Evolutionary conservation across 1,140 invertebrate genomes (phyloP).

Genomic region (Megalopta genalis): DNA sequence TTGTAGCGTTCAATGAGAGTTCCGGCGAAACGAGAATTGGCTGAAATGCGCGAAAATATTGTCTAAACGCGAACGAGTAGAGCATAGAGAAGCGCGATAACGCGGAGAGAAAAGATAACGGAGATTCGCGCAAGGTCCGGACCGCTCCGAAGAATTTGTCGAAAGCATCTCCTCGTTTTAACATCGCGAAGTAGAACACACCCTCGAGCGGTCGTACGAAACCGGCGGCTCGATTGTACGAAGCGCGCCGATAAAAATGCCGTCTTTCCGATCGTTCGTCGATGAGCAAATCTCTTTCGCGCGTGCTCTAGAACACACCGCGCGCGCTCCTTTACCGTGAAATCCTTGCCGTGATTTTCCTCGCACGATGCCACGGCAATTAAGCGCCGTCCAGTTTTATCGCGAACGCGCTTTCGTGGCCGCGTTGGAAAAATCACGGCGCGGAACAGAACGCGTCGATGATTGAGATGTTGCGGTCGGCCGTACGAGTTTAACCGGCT

Average conservation of each 20-base stretch:
- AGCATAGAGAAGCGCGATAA: too few relatives aligned
- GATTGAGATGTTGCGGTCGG: constrained; percentile 24
- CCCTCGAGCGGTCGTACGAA: not conserved
- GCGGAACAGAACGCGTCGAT: not conserved
- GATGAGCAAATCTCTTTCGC: too few relatives aligned
- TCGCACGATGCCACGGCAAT: not conserved
- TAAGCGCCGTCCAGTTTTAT: not conserved
- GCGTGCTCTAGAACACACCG: too few relatives aligned
- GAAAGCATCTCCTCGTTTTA: not conserved
- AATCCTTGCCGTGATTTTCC: constrained; percentile 6
- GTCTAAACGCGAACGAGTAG: too few relatives aligned
- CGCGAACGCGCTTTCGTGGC: not conserved
- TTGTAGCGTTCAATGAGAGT: too few relatives aligned
- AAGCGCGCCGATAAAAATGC: not conserved
- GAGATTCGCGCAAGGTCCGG: not conserved
- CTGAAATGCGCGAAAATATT: too few relatives aligned
- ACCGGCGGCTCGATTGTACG: not conserved
- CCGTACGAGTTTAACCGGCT: constrained; percentile 7
- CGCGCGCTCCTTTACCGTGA: too few relatives aligned
- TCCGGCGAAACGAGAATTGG: too few relatives aligned
- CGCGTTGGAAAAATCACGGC: not conserved
- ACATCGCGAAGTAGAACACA: not conserved
- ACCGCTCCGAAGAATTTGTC: not conserved
- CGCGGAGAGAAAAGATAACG: too few relatives aligned
- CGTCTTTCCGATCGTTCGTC: not conserved